Evolutionary conservation across 2,797 vertebrate species (phyloP).

Genomic region (Protonibea diacanthus): DNA sequence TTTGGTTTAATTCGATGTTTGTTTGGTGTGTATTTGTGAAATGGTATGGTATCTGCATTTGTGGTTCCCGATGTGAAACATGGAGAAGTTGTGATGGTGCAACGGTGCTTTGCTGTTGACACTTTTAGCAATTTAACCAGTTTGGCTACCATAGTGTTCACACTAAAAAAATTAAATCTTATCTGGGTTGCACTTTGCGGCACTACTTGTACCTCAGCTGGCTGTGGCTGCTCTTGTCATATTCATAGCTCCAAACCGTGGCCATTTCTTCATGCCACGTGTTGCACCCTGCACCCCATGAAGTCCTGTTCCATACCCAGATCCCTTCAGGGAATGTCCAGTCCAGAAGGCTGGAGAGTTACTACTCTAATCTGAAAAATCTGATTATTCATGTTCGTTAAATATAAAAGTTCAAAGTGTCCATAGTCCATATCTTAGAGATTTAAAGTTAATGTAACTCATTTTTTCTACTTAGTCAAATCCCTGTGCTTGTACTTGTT

Average conservation of each 20-base stretch:
- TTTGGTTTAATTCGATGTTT: too few relatives aligned
- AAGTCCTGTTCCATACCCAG: background rate
- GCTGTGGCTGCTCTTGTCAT: background rate
- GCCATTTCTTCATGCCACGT: background rate
- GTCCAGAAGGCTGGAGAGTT: background rate
- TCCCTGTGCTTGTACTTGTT: constrained; percentile 2
- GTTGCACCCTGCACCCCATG: background rate
- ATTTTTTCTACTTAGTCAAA: constrained; percentile 33
- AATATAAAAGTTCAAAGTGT: constrained; percentile 12
- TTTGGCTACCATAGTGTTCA: too few relatives aligned
- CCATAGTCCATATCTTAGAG: background rate
- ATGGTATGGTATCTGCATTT: too few relatives aligned
- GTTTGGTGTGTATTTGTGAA: too few relatives aligned
- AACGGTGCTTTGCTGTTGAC: too few relatives aligned
- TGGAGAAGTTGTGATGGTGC: too few relatives aligned
- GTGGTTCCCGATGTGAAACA: too few relatives aligned
- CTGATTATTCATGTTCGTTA: background rate
- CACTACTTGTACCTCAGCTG: background rate
- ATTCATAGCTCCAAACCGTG: background rate
- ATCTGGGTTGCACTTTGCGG: too few relatives aligned
- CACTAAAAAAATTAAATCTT: too few relatives aligned
- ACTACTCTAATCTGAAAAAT: background rate
- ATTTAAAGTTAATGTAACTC: constrained; percentile 11
- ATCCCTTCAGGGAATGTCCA: background rate
- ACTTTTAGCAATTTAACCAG: too few relatives aligned